Conservation (phyloP, 2,888 invertebrate genomes). For the Catocala fraxini region DNA sequence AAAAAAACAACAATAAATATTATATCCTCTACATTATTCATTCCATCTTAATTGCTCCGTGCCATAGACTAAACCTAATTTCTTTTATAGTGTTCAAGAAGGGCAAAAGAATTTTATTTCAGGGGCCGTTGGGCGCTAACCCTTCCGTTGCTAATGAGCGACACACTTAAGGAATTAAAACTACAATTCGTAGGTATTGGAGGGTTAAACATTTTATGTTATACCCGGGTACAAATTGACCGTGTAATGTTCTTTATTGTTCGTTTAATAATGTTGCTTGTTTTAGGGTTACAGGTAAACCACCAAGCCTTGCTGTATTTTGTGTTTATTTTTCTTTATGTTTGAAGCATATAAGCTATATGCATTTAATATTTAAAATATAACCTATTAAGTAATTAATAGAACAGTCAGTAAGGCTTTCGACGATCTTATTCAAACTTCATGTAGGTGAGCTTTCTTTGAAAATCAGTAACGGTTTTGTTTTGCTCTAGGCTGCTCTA, state of each 20-base stretch:
- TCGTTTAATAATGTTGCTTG: slow-evolving; percentile 19
- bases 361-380: too few relatives aligned
- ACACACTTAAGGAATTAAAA: slow-evolving; percentile 75
- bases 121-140: slow-evolving; percentile 74
- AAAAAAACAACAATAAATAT: not conserved
- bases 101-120: slow-evolving; percentile 67
- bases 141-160: slow-evolving; percentile 79
- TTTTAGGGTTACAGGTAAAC: slow-evolving; percentile 30
- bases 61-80: slow-evolving; percentile 53
- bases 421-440: too few relatives aligned
- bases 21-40: slow-evolving; percentile 10
- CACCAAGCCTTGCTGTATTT: not conserved
- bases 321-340: too few relatives aligned
- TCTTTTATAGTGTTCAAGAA: slow-evolving; percentile 63
- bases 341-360: too few relatives aligned
- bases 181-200: slow-evolving; percentile 65
- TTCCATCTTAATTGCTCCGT: slow-evolving; percentile 25
- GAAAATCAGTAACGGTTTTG: too few relatives aligned
- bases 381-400: too few relatives aligned
- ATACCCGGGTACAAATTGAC: slow-evolving; percentile 66
- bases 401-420: too few relatives aligned
- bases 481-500: too few relatives aligned
- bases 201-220: slow-evolving; percentile 76
- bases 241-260: slow-evolving; percentile 69
- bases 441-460: too few relatives aligned